phyloP scores from a whole-genome alignment of 2,797 vertebrate genomes.

The Melanotaenia pygmaea region DNA sequence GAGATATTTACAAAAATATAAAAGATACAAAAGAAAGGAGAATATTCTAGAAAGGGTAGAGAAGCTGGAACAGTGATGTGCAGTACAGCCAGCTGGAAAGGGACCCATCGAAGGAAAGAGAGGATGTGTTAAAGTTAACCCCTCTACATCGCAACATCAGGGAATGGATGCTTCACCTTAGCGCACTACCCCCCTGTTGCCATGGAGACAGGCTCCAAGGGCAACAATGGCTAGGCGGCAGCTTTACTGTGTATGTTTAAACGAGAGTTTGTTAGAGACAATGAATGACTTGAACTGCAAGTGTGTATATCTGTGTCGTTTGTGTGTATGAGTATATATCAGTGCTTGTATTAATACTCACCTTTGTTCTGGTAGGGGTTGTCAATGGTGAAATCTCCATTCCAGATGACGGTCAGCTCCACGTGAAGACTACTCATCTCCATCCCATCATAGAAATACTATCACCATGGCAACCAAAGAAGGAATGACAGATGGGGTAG shows the following conservation, averaged over 20 bases:
- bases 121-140: constrained; percentile 72
- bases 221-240: constrained; percentile 75
- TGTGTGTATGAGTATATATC: not conserved
- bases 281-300: not conserved
- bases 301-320: not conserved
- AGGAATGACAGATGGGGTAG: constrained; percentile 41
- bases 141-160: constrained; percentile 64
- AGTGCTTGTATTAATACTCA: constrained; percentile 62
- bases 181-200: constrained; percentile 82
- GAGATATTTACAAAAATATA: constrained; percentile 36
- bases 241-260: constrained; percentile 48
- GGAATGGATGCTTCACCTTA: constrained; percentile 68
- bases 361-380: constrained; percentile 98
- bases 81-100: constrained; percentile 14
- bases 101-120: constrained; percentile 16
- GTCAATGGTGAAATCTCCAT: constrained; percentile 98
- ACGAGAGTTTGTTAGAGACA: constrained; percentile 46
- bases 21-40: constrained; percentile 26
- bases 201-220: constrained; percentile 88
- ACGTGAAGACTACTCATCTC: constrained; percentile 97
- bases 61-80: constrained; percentile 15
- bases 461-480: constrained; percentile 72
- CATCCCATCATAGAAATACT: constrained; percentile 98
- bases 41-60: constrained; percentile 21
- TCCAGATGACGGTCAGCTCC: constrained; percentile 97